Base-by-base conservation (phyloP, 2,113 vertebrate genomes). In the Neolamprologus fasciatus region DNA sequence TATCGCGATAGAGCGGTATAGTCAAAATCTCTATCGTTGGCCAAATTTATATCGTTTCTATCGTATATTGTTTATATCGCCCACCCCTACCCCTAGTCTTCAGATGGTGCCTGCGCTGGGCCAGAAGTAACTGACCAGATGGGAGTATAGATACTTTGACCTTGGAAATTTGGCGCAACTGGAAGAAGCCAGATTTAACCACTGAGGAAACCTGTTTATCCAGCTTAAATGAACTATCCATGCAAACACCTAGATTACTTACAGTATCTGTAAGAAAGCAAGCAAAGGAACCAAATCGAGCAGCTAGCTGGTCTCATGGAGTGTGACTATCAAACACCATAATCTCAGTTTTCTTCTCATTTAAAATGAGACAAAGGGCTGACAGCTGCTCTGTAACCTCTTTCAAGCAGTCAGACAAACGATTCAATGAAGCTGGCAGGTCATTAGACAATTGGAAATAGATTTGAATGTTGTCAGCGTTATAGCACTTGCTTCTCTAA, bases 131-230 rank as follows among this genome's bases (percentile, higher is more conserved):
- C n/a, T n/a, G n/a, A n/a, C n/a, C n/a, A n/a, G n/a, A n/a, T n/a
- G n/a, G n/a, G n/a, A n/a, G n/a, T n/a, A n/a, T n/a, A n/a, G n/a
- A n/a, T n/a, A n/a, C n/a, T 26, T 55, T 55, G 21, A 55, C 21
- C 54, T 26, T 26, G 3, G 4, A 55, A 13, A 55, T 55, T 55
- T 55, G 21, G 53, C 0, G 1, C 53, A 13, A 7, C 4, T 55
- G 54, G 11, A 55, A 55, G 21, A 55, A 26, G 0, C 54, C 54
- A 26, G 54, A 55, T 55, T 55, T 55, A 55, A 55, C 21, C 11
- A 13, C 54, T 26, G 11, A 55, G 3, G 54, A 2, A 26, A 14
- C 54, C 54, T 55, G 54, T 26, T 26, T 26, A 55, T 55, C 2
- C 11, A 55, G 21, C 4, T 55, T 55, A 55, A 57, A 57, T 26